Base-by-base conservation (phyloP, 1,140 invertebrate genomes). In the Cryptotermes secundus region DNA sequence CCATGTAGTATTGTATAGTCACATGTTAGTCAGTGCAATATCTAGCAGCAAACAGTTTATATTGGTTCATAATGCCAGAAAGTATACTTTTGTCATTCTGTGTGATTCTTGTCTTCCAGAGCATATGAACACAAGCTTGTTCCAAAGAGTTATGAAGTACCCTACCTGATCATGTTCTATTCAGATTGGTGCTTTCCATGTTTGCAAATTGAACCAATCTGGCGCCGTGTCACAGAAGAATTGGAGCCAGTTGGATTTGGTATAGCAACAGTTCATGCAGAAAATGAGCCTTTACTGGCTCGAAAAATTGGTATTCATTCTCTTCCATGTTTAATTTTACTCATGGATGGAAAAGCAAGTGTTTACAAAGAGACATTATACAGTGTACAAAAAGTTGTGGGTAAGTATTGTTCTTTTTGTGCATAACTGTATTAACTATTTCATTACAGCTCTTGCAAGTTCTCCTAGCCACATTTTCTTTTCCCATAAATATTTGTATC, bases 111-210 rank as follows among this genome's bases (percentile, higher is more conserved):
- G 84, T 86, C 82, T 90, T 92, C 0, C 87, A 97, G 96, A 87
- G 94, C 96, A 86, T 98, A 96, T 91, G 96, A 98, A 87, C 97
- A 96, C 86, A 94, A 93, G 35, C 92, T 98, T 85, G 87, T 98
- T 81, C 95, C 96, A 85, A 96, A 96, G 87, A 97, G 96, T 89
- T 91, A 92, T 59, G 93, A 92, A 80, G 95, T 93, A 38, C 96
- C 97, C 22, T 94, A 96, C 86, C 89, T 99, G 59, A 92, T 99
- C 38, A 93, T 98, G 86, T 96, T 97, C 88, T 98, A 98, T 89
- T 95, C 96, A 9, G 97, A 98, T 89, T 97, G 96, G 94, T 99
- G 97, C 90, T 96, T 97, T 89, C 92, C 96, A 45, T 99, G 97
- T 89, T 92, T 97, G 79, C 93, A 96, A 89, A 93, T 95, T 31